Percentiles rank a stretch among this genome's conserved stretches.
Evolutionary conservation across 30 jellyfish, hydroid and myxozoan genomes (phyloP).

Genomic region (Catostylus mosaicus): DNA sequence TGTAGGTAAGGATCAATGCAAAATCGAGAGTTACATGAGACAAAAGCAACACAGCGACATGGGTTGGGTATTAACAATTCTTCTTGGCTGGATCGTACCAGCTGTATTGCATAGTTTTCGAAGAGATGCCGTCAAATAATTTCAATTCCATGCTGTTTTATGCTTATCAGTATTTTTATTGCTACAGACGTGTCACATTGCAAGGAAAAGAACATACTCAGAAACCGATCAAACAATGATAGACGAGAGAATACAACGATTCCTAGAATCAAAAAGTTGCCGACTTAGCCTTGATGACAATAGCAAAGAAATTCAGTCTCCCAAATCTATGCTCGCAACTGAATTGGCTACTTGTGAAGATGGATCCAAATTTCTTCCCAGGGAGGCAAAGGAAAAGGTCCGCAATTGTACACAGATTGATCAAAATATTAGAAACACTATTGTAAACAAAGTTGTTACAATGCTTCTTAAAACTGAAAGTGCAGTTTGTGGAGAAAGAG

Average conservation of each 20-base stretch:
- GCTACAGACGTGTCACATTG: conserved; percentile 60
- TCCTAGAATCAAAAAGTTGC: conserved; percentile 38
- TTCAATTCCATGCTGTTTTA: not conserved
- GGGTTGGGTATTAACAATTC: too few species aligned
- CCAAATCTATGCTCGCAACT: not conserved
- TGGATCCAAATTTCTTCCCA: conserved; percentile 62
- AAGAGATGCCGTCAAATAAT: too few species aligned
- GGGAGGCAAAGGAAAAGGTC: conserved; percentile 67
- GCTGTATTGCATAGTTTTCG: too few species aligned
- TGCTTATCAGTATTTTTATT: not conserved
- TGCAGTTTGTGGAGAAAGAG: conserved; percentile 1
- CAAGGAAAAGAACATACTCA: conserved; percentile 60
- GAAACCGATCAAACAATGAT: conserved; percentile 50
- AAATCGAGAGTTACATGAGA: too few species aligned
- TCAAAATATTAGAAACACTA: conserved; percentile 8
- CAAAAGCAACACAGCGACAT: too few species aligned
- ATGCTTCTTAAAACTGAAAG: conserved; percentile 38
- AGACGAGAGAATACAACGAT: conserved; percentile 15
- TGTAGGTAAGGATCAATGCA: too few species aligned
- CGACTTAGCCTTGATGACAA: conserved; percentile 32
- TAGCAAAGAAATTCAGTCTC: not conserved
- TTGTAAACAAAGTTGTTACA: conserved; percentile 33
- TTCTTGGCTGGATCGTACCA: too few species aligned
- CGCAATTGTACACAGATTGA: conserved; percentile 87
- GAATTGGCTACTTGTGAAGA: not conserved